A percentile compares a stretch with the other conserved stretches of the same genome.
Conservation (phyloP, 2,888 invertebrate genomes). For the Mesodorylaimus sp. region DNA sequence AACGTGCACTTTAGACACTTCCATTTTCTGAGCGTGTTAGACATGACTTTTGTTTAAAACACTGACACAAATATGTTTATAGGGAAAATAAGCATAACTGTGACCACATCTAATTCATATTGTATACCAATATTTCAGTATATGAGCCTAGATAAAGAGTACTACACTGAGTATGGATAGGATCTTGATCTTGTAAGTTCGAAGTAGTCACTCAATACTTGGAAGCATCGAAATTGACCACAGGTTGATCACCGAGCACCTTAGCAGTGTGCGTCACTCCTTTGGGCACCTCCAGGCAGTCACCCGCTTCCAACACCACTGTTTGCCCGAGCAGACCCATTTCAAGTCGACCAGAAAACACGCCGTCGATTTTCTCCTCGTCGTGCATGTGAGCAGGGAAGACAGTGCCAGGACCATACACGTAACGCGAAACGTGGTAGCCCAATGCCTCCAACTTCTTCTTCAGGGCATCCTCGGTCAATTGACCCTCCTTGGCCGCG, state of each 20-base stretch:
- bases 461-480: conserved; percentile 21
- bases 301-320: conserved; percentile 25
- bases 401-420: conserved; percentile 23
- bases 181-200: too few relatives aligned
- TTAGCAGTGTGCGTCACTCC: conserved; percentile 24
- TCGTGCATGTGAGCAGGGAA: conserved; percentile 28
- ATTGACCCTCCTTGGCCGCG: conserved; percentile 17
- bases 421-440: conserved; percentile 20
- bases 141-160: too few relatives aligned
- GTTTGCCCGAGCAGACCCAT: conserved; percentile 25
- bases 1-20: too few relatives aligned
- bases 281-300: conserved; percentile 26
- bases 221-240: conserved; percentile 24
- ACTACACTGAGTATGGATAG: too few relatives aligned
- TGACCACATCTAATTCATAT: too few relatives aligned
- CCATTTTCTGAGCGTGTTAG: too few relatives aligned
- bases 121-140: too few relatives aligned
- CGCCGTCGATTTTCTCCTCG: conserved; percentile 26
- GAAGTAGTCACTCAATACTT: too few relatives aligned
- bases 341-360: conserved; percentile 23
- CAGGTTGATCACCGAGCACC: conserved; percentile 23
- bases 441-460: conserved; percentile 23
- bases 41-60: too few relatives aligned
- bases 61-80: too few relatives aligned
- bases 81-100: too few relatives aligned